phyloP scores from a whole-genome alignment of 2,797 vertebrate genomes.

The Pteropus rufus region DNA sequence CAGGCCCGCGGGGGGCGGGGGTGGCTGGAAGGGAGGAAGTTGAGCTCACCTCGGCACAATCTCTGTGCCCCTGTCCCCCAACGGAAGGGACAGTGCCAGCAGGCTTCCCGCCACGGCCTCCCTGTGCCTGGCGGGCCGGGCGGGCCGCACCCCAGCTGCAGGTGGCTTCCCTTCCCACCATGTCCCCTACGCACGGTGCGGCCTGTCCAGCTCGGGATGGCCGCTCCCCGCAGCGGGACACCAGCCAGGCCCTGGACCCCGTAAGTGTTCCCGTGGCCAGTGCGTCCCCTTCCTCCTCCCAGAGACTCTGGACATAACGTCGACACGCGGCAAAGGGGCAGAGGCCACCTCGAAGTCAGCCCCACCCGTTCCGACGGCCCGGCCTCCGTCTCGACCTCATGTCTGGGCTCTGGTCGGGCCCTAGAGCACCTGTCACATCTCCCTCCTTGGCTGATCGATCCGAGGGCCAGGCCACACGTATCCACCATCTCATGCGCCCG shows the following conservation, averaged over 20 bases:
- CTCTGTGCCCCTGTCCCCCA: background rate
- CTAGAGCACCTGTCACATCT: background rate
- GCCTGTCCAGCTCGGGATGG: background rate
- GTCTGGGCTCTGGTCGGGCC: background rate
- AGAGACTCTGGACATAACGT: background rate
- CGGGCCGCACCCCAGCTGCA: background rate
- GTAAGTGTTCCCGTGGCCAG: background rate
- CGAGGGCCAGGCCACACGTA: accelerated
- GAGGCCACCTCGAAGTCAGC: background rate
- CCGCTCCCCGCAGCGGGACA: background rate
- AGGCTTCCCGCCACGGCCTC: accelerated
- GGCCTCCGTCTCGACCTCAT: accelerated
- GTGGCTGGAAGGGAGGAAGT: conserved; percentile 65
- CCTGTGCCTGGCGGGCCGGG: background rate
- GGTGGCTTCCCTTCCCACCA: background rate
- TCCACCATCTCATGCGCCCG: accelerated
- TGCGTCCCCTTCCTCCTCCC: background rate
- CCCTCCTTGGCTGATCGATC: accelerated
- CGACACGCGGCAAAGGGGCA: background rate
- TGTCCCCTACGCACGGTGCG: accelerated
- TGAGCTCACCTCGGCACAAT: conserved; percentile 56
- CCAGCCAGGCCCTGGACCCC: background rate
- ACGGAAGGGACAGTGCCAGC: accelerated
- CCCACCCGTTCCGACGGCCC: accelerated
- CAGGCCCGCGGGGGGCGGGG: conserved; percentile 62